Evolutionary conservation across 2,797 vertebrate genomes (phyloP).

Genomic region (Myotis daubentonii): DNA sequence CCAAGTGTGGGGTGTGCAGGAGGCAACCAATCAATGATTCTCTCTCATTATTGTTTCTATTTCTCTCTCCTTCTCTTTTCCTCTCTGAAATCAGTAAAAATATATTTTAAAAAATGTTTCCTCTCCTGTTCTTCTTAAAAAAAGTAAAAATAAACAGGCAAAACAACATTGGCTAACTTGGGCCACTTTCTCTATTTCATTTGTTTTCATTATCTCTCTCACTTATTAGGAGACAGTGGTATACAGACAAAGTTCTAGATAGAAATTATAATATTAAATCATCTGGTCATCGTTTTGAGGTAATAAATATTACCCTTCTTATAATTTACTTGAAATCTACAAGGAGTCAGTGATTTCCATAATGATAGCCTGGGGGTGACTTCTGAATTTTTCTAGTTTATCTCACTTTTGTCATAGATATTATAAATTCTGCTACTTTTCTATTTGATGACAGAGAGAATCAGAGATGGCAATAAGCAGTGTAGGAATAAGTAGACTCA

Average conservation of each 20-base stretch:
- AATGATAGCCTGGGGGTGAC: neutral
- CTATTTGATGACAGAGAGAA: neutral
- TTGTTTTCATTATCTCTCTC: neutral
- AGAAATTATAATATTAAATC: neutral
- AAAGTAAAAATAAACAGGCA: neutral
- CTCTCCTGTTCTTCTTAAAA: neutral
- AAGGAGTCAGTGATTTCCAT: neutral
- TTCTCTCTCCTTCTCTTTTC: no score
- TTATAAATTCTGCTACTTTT: neutral
- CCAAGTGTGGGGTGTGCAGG: no score
- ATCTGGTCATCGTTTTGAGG: neutral
- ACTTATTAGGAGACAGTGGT: neutral
- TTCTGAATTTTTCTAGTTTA: slow-evolving; percentile 42
- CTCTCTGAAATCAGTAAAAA: no score
- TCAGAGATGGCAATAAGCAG: neutral
- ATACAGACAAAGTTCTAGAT: neutral
- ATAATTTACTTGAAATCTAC: neutral
- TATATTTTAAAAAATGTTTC: no score
- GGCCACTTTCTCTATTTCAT: neutral
- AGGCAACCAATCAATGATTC: no score
- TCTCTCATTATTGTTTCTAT: no score
- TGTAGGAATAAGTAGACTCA: neutral
- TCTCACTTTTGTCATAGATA: neutral
- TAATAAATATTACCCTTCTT: neutral
- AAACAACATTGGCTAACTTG: neutral